Evolutionary conservation across 2,113 vertebrate species (phyloP), one percentile per base, ranked within the genome.

Genomic region (Vimba vimba): DNA sequence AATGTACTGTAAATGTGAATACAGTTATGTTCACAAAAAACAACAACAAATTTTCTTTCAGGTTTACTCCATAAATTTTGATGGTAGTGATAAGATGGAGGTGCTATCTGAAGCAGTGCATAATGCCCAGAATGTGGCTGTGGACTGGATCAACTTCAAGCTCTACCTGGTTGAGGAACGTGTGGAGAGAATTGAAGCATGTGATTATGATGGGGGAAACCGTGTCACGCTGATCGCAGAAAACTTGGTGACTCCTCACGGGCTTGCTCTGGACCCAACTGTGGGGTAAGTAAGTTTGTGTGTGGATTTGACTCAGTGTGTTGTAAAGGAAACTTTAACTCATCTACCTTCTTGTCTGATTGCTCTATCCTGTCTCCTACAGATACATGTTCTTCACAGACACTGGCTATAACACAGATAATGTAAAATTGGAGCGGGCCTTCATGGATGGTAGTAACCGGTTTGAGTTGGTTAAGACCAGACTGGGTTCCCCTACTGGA

Each of bases 331-430:
- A 55, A 55, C 30, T 59, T 36, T 19, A 55, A 36, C 36, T 50
- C 43, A 47, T 74, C 39, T 74, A 25, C 12, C 2, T 47, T 47
- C 0, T 27, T n/a, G 71, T 50, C 71, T 68, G 27, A 17, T 68
- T 68, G 64, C 27, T 33, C 0, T 27, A 75, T 25, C 43, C 45
- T 33, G 1, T 52, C 27, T 50, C 25, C 60, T 90, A 82, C 88
- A 95, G 94, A 71, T 95, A 94, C 86, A 95, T 95, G 94, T 95
- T 95, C 87, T 95, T 95, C 88, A 93, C 93, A 71, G 93, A 94
- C 87, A 90, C 66, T 90, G 93, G 93, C 10, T 2, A 5, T 30
- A 3, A 6, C n/a, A 79, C 27, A 30, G 84, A 93, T 71, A 30
- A 92, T 36, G 85, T 92, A 69, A 94, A 94, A 74, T 88, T 95